Percentiles rank a stretch among this genome's conserved stretches.
These are phyloP conservation scores for Cranoglanis bouderius DNA, from an alignment of 2,113 vertebrate species.

Conservation along the genomic window DNA sequence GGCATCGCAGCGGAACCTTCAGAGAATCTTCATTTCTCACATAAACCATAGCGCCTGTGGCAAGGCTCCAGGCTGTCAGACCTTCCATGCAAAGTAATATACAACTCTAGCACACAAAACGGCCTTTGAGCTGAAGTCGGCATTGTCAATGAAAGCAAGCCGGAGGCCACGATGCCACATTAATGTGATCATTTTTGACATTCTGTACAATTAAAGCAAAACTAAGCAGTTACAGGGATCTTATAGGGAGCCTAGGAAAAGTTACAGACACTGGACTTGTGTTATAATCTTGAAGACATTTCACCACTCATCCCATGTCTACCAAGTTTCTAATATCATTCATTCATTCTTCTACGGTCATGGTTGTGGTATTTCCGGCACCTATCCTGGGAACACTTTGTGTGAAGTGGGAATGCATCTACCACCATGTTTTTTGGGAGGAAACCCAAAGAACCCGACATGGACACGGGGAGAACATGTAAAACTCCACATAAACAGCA, in stretches of 20 bases:
- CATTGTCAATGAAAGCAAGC: background rate
- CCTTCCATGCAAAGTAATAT: background rate
- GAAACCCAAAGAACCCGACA: background rate
- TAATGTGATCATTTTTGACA: background rate
- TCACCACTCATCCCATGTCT: background rate
- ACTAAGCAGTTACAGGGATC: background rate
- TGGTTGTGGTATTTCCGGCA: background rate
- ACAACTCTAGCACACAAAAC: background rate
- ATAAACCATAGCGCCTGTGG: slow-evolving; percentile 5
- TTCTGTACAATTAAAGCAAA: background rate
- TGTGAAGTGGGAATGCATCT: background rate
- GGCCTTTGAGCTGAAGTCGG: background rate
- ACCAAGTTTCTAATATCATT: background rate
- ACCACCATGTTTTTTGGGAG: background rate
- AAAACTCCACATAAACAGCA: background rate
- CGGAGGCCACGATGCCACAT: background rate
- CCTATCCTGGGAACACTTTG: background rate
- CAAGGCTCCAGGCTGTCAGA: slow-evolving; percentile 15
- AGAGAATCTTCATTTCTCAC: slow-evolving; percentile 6
- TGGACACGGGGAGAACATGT: background rate
- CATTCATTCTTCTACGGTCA: background rate
- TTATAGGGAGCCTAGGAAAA: background rate
- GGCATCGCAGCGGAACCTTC: background rate
- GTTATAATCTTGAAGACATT: background rate
- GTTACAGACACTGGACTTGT: background rate